These are phyloP conservation scores for Zaprionus africanus DNA, from an alignment of 1,140 invertebrate species.

Conservation along the genomic window DNA sequence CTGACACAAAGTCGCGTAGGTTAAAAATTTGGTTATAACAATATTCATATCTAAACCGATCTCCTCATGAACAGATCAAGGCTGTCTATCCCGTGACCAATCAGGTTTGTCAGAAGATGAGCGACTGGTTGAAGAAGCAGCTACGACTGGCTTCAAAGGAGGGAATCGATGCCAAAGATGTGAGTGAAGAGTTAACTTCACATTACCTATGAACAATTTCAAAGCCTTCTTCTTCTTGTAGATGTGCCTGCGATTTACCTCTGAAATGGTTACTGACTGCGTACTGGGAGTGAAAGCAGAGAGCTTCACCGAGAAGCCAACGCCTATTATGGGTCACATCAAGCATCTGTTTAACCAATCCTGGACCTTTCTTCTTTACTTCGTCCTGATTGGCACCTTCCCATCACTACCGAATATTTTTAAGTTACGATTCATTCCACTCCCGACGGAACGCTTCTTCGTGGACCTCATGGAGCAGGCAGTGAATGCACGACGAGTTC, in stretches of 20 bases:
- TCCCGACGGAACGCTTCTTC: conserved; percentile 70
- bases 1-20: conserved; percentile 84
- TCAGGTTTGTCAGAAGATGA: conserved; percentile 66
- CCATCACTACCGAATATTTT: conserved; percentile 46
- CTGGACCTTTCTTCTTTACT: conserved; percentile 49
- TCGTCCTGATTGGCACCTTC: conserved; percentile 46
- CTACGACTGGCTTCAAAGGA: conserved; percentile 27
- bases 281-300: conserved; percentile 85
- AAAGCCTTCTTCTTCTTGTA: background rate
- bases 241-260: conserved; percentile 84
- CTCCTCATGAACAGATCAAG: conserved; percentile 54
- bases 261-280: conserved; percentile 85
- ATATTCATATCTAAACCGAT: background rate
- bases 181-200: conserved; percentile 32
- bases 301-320: conserved; percentile 67
- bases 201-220: background rate
- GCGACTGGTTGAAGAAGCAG: conserved; percentile 63
- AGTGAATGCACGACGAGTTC: conserved; percentile 61
- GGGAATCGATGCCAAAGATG: conserved; percentile 65
- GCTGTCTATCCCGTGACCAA: conserved; percentile 74
- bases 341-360: conserved; percentile 58
- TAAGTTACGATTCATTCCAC: conserved; percentile 58
- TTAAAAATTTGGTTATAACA: background rate
- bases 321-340: conserved; percentile 58
- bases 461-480: conserved; percentile 66